These are phyloP conservation scores for Cisticola juncidis DNA, from an alignment of 2,113 vertebrate genomes.

Conservation along the genomic window DNA sequence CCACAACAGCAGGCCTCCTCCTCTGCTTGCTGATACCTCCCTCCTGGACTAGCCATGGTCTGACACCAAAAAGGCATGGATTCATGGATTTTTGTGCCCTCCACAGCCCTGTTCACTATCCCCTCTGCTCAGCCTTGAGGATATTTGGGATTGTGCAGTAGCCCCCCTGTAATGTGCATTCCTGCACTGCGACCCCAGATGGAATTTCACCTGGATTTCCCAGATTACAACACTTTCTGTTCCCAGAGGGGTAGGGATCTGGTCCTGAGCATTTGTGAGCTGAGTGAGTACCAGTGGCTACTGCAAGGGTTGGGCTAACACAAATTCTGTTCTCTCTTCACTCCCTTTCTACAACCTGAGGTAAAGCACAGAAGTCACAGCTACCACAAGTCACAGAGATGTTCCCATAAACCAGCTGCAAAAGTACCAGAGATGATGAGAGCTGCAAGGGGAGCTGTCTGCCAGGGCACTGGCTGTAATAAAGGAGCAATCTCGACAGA, in stretches of 20 bases:
- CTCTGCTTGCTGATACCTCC: neutral
- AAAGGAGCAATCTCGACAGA: neutral
- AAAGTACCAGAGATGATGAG: neutral
- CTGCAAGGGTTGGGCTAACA: rapidly evolving
- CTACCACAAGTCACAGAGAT: neutral
- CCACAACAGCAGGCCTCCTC: neutral
- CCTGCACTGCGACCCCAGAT: neutral
- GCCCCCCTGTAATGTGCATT: neutral
- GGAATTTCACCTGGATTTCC: neutral
- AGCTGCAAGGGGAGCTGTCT: neutral
- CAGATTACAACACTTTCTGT: neutral
- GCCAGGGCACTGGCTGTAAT: neutral
- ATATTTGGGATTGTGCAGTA: neutral
- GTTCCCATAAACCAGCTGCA: neutral
- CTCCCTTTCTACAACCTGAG: neutral
- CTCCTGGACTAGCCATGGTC: neutral
- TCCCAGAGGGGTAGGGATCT: neutral
- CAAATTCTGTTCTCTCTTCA: neutral
- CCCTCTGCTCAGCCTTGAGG: neutral
- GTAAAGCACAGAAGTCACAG: neutral
- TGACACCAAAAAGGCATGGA: neutral
- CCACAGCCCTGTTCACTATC: neutral
- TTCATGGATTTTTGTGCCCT: neutral
- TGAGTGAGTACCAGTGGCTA: neutral
- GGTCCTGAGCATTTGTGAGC: neutral